Conservation (phyloP, 2,797 vertebrate genomes). For the Sphenodon punctatus region DNA sequence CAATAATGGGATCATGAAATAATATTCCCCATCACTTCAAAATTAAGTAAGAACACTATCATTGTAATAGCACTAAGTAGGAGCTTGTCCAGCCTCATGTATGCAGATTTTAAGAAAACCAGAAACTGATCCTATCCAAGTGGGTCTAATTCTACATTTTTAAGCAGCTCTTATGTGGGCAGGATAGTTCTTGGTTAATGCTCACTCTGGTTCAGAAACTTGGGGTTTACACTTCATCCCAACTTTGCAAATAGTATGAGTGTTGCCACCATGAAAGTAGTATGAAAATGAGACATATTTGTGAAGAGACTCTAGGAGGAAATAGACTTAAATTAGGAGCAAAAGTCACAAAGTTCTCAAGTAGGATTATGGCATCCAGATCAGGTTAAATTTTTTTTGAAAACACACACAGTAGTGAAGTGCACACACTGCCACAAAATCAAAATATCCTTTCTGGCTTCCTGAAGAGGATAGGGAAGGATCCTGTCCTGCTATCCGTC, state of each 20-base stretch:
- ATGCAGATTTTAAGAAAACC: not conserved
- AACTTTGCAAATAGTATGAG: not conserved
- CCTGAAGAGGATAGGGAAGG: not conserved
- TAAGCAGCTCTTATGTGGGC: not conserved
- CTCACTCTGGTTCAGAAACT: not conserved
- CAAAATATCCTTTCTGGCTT: not conserved
- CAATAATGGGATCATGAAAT: not conserved
- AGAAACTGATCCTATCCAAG: not conserved
- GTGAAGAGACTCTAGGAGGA: not conserved
- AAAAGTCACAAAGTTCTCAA: not conserved
- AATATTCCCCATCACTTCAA: not conserved
- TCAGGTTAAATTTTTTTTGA: not conserved
- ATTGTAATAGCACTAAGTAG: not conserved
- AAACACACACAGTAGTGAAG: not conserved
- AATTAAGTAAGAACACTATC: too few species aligned
- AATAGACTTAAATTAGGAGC: not conserved
- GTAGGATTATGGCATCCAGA: not conserved
- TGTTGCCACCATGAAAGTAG: not conserved
- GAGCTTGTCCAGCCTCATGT: not conserved
- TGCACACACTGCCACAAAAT: not conserved
- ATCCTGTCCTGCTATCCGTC: not conserved
- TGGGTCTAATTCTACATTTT: not conserved
- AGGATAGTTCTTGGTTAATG: not conserved
- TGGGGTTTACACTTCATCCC: not conserved
- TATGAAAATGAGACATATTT: not conserved